A percentile compares a stretch with the other conserved stretches of the same genome.
Evolutionary conservation across 2,797 vertebrate genomes (phyloP).

Genomic region (Leptatherina wallacei): DNA sequence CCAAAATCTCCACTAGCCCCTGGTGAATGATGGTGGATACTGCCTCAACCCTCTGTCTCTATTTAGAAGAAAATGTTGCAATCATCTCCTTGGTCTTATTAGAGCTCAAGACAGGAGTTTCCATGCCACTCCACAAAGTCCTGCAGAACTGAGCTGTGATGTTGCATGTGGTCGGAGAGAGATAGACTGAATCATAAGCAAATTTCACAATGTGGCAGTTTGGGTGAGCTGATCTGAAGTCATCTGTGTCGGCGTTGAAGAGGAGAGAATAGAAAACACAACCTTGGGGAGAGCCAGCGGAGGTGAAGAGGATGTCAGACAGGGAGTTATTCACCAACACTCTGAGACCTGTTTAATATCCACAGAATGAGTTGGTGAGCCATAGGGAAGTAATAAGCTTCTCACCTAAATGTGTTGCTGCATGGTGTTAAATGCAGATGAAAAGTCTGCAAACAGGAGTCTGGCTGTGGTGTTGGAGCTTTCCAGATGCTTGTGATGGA

Average conservation of each 20-base stretch:
- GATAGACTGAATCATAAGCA: not conserved
- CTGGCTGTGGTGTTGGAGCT: constrained; percentile 1
- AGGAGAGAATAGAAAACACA: not conserved
- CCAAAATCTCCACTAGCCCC: no score
- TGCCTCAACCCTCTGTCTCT: not conserved
- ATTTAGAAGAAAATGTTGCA: not conserved
- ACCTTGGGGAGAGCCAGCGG: not conserved
- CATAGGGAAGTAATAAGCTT: not conserved
- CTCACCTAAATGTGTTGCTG: not conserved
- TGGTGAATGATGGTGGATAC: no score
- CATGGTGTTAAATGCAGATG: not conserved
- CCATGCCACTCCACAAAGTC: not conserved
- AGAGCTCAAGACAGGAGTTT: not conserved
- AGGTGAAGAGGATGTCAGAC: not conserved
- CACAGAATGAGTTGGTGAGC: not conserved
- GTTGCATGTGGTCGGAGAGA: not conserved
- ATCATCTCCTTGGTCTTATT: not conserved
- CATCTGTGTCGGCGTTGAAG: not conserved
- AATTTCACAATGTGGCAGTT: not conserved
- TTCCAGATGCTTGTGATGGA: constrained; percentile 4
- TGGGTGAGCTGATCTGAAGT: not conserved
- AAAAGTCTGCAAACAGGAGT: constrained; percentile 2
- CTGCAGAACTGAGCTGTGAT: not conserved
- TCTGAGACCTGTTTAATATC: not conserved
- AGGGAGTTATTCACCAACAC: not conserved